Conservation (phyloP, 1,140 invertebrate species). For the Drosophila subobscura region DNA sequence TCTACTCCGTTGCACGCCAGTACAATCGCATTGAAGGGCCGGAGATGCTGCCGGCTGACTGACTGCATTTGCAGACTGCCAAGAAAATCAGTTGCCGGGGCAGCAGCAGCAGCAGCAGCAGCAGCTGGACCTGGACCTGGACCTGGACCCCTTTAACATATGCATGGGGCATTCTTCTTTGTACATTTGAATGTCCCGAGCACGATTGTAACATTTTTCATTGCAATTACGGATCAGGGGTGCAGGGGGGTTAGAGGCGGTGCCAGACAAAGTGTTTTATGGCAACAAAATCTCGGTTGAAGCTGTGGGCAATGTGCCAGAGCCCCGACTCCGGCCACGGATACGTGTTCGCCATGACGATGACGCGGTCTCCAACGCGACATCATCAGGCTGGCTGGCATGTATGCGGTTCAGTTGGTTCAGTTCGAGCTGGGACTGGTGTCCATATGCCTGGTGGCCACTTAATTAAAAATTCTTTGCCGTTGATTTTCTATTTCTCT, state of each 20-base stretch:
- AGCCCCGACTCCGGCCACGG: neutral
- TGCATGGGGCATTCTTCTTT: constrained; percentile 18
- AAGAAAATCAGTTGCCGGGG: constrained; percentile 55
- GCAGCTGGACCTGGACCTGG: neutral
- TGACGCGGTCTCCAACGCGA: constrained; percentile 25
- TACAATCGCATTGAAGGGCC: constrained; percentile 50
- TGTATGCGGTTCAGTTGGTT: neutral
- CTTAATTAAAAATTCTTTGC: constrained; percentile 68
- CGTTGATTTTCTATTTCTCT: constrained; percentile 43
- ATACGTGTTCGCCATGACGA: constrained; percentile 52
- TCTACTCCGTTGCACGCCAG: constrained; percentile 45
- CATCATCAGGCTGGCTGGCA: constrained; percentile 34
- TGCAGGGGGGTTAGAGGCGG: neutral
- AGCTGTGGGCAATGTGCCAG: constrained; percentile 71
- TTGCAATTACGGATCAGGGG: constrained; percentile 52
- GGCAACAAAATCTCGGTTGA: constrained; percentile 68
- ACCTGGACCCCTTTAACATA: constrained; percentile 3
- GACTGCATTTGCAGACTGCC: constrained; percentile 1
- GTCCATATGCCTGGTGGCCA: constrained; percentile 27
- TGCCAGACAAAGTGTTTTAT: constrained; percentile 64
- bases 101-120: constrained; percentile 9
- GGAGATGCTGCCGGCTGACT: constrained; percentile 7
- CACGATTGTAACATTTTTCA: constrained; percentile 75
- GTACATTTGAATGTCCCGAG: constrained; percentile 66
- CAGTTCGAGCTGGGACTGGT: neutral